These are phyloP conservation scores for Xylophagus ater DNA, from an alignment of 2,888 invertebrate genomes.

Conservation along the genomic window DNA sequence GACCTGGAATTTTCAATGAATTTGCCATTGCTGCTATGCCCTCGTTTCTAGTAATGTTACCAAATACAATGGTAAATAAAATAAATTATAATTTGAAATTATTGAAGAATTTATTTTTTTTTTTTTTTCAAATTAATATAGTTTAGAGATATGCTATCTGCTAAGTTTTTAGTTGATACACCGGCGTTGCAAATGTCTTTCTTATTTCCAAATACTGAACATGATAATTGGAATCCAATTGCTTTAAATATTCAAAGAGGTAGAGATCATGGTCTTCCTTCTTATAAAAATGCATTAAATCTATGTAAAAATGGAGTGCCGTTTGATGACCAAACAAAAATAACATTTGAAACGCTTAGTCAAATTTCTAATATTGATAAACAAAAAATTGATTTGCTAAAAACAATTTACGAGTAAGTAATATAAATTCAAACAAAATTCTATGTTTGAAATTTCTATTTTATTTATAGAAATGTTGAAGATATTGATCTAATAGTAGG, in stretches of 20 bases:
- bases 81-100: no score
- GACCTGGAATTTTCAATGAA: constrained; percentile 67
- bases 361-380: constrained; percentile 3
- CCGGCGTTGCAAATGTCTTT: constrained; percentile 45
- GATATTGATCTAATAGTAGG: constrained; percentile 80
- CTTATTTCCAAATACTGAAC: constrained; percentile 34
- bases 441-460: constrained; percentile 2
- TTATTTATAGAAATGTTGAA: constrained; percentile 46
- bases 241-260: constrained; percentile 49
- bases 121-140: no score
- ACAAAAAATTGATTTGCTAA: constrained; percentile 6
- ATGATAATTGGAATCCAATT: constrained; percentile 43
- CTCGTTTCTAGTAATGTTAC: constrained; percentile 65
- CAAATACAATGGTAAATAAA: constrained; percentile 53
- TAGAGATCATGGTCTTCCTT: constrained; percentile 71
- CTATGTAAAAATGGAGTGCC: constrained; percentile 49
- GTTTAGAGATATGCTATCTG: no score
- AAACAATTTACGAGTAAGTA: constrained; percentile 10
- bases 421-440: neutral
- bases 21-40: constrained; percentile 64
- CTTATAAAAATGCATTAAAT: constrained; percentile 57
- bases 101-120: no score
- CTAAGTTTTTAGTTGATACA: constrained; percentile 51
- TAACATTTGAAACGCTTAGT: constrained; percentile 38
- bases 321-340: constrained; percentile 18